phyloP scores from a whole-genome alignment of 2,888 invertebrate genomes.

The Stenolophus ochropezus region DNA sequence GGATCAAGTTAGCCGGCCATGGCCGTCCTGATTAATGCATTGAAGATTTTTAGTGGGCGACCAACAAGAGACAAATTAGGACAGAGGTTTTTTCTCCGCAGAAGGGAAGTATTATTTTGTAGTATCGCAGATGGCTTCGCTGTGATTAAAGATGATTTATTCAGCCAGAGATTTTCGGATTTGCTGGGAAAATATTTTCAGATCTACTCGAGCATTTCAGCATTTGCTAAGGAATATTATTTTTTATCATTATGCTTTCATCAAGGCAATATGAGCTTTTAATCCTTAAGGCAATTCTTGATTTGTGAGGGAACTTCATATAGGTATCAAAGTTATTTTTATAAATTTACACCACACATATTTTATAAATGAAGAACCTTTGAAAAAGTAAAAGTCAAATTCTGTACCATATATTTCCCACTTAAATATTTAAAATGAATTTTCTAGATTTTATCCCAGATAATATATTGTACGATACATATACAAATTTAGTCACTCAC shows the following conservation, averaged over 20 bases:
- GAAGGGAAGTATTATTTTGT: not conserved
- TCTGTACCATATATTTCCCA: too few species aligned
- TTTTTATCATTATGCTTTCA: not conserved
- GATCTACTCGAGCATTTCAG: not conserved
- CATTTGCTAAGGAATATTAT: not conserved
- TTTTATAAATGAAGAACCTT: too few species aligned
- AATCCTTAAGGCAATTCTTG: too few species aligned
- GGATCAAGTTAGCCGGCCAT: conserved; percentile 39
- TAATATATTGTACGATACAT: too few species aligned
- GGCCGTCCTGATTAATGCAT: conserved; percentile 37
- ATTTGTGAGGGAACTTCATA: too few species aligned
- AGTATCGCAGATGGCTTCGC: not conserved
- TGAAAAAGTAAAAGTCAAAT: too few species aligned
- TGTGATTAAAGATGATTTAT: conserved; percentile 30
- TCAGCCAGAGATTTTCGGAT: not conserved
- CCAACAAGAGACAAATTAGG: conserved; percentile 44
- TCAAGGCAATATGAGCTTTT: too few species aligned
- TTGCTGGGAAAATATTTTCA: not conserved
- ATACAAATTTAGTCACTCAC: too few species aligned
- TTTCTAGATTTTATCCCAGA: too few species aligned
- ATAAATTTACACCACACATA: too few species aligned
- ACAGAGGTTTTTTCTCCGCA: conserved; percentile 2
- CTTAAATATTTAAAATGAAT: too few species aligned
- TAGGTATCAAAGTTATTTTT: too few species aligned
- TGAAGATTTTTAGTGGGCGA: conserved; percentile 40